These are phyloP conservation scores for Eriocheir sinensis DNA, from an alignment of 1,140 invertebrate genomes.

Conservation along the genomic window DNA sequence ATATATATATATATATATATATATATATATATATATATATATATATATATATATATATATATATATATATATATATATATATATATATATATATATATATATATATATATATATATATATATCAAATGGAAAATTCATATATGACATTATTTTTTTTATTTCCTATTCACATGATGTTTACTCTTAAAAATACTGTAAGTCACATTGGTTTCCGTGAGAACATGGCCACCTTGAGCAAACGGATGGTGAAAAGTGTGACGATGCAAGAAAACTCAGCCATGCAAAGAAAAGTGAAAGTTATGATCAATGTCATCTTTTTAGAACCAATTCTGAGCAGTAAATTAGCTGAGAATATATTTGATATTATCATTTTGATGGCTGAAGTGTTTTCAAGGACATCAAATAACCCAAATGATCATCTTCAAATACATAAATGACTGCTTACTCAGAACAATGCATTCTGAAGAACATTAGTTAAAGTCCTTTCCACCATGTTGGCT, in stretches of 20 bases:
- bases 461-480: no score
- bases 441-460: neutral
- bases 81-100: conserved; percentile 55
- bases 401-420: neutral
- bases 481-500: no score
- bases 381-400: neutral
- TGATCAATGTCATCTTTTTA: neutral
- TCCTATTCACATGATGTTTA: conserved; percentile 15
- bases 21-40: conserved; percentile 41
- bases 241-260: conserved; percentile 7
- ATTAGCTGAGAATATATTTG: no score
- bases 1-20: neutral
- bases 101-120: conserved; percentile 51
- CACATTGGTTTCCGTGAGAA: conserved; percentile 14
- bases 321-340: no score
- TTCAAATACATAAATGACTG: neutral
- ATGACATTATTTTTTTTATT: conserved; percentile 11
- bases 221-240: neutral
- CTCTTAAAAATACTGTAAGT: conserved; percentile 7
- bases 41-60: conserved; percentile 11
- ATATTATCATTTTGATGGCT: neutral
- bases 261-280: neutral
- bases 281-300: neutral
- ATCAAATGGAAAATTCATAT: neutral
- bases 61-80: conserved; percentile 18